Evolutionary conservation across 2,113 vertebrate species (phyloP).

Genomic region (Pavo muticus): DNA sequence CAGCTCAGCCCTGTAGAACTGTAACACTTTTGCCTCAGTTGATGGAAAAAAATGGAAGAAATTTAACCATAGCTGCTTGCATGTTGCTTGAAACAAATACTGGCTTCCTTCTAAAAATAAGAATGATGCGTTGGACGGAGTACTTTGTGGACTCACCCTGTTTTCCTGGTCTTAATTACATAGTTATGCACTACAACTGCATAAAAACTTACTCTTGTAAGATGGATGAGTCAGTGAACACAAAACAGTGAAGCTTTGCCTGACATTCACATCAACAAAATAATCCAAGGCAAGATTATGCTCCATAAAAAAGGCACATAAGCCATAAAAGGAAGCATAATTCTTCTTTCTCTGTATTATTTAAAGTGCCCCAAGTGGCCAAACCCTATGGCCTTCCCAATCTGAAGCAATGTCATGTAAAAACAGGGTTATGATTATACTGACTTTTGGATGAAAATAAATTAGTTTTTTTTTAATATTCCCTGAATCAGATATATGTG

Average conservation of each 20-base stretch:
- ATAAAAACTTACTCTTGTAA: not conserved
- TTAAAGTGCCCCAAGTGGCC: not conserved
- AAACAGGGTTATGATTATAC: not conserved
- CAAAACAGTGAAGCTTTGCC: not conserved
- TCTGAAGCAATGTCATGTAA: not conserved
- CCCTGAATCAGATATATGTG: not conserved
- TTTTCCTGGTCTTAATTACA: not conserved
- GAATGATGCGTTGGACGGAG: not conserved
- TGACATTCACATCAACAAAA: not conserved
- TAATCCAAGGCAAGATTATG: not conserved
- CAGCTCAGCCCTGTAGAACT: not conserved
- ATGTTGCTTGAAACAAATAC: not conserved
- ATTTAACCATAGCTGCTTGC: not conserved
- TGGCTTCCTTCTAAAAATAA: not conserved
- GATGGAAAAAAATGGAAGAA: not conserved
- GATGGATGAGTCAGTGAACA: fast-evolving
- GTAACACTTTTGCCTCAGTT: not conserved
- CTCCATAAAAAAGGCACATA: not conserved
- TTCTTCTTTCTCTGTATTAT: not conserved
- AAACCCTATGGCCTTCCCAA: not conserved
- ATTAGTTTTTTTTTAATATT: not conserved
- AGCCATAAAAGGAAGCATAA: not conserved
- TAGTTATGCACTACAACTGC: not conserved
- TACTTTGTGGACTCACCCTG: not conserved
- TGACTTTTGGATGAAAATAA: not conserved